phyloP scores from a whole-genome alignment of 1,140 invertebrate species.

The Drosophila rufa region DNA sequence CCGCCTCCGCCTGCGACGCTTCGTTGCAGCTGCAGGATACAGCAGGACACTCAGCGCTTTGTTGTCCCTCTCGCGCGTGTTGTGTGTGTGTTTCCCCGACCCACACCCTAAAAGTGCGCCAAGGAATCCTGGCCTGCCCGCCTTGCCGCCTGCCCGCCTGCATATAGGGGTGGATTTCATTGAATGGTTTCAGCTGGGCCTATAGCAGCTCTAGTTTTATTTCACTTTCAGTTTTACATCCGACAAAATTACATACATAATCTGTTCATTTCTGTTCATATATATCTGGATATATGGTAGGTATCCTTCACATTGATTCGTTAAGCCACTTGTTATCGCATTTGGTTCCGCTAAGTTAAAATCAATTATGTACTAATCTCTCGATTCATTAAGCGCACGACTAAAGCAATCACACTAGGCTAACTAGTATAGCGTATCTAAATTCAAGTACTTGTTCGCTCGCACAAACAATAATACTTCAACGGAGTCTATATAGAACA shows the following conservation, averaged over 20 bases:
- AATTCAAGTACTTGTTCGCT: slow-evolving; percentile 6
- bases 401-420: slow-evolving; percentile 46
- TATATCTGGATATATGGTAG: slow-evolving; percentile 18
- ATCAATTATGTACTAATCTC: slow-evolving; percentile 44
- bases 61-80: slow-evolving; percentile 48
- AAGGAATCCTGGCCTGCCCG: slow-evolving; percentile 19
- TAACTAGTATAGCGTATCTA: slow-evolving; percentile 32
- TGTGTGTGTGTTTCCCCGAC: slow-evolving; percentile 6
- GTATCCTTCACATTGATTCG: slow-evolving; percentile 36
- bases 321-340: slow-evolving; percentile 59
- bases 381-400: slow-evolving; percentile 41
- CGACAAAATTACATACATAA: slow-evolving; percentile 49
- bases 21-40: slow-evolving; percentile 46
- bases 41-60: slow-evolving; percentile 30
- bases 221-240: slow-evolving; percentile 45
- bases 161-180: slow-evolving; percentile 51
- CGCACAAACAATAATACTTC: slow-evolving; percentile 3
- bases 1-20: slow-evolving; percentile 15
- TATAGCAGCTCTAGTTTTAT: slow-evolving; percentile 54
- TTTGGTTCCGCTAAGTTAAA: slow-evolving; percentile 54
- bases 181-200: slow-evolving; percentile 55
- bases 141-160: neutral
- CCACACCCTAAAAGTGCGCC: slow-evolving; percentile 19
- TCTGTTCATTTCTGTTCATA: slow-evolving; percentile 13
- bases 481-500: slow-evolving; percentile 33